phyloP scores from a whole-genome alignment of 37 sponge, comb jelly and placozoan species.

The Diacarnus erythraeanus region DNA sequence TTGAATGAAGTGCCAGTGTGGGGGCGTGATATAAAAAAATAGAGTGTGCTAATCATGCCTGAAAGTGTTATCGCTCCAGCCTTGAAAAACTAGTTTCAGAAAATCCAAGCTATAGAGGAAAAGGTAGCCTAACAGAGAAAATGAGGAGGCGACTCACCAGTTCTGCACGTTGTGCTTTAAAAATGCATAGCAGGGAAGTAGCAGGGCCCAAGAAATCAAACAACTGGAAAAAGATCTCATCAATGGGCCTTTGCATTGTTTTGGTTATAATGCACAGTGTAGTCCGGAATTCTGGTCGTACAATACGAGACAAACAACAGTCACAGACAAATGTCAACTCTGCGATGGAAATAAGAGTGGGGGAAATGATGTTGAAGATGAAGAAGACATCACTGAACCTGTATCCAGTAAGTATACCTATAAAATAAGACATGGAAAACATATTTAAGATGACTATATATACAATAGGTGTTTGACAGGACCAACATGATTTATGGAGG shows the following conservation, averaged over 20 bases:
- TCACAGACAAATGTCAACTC: neutral
- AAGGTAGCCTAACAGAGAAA: slow-evolving; percentile 38
- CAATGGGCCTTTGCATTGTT: slow-evolving; percentile 56
- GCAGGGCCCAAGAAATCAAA: neutral
- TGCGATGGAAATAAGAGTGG: neutral
- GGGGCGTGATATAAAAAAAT: slow-evolving; percentile 31
- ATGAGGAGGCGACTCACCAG: slow-evolving; percentile 20
- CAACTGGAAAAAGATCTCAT: slow-evolving; percentile 21
- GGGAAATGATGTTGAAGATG: neutral
- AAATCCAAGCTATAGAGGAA: slow-evolving; percentile 32
- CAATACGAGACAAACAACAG: neutral
- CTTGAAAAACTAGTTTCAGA: slow-evolving; percentile 37
- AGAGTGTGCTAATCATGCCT: slow-evolving; percentile 58
- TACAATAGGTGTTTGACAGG: neutral
- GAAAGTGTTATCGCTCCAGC: slow-evolving; percentile 37
- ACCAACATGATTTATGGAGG: slow-evolving; percentile 3
- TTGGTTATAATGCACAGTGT: slow-evolving; percentile 38
- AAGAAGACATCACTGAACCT: neutral
- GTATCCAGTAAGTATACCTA: neutral
- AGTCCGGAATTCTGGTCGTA: slow-evolving; percentile 25
- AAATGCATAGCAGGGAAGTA: slow-evolving; percentile 32
- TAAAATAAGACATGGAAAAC: neutral
- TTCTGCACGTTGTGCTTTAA: slow-evolving; percentile 42
- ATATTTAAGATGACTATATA: neutral
- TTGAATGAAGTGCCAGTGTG: slow-evolving; percentile 27